Evolutionary conservation across 1,140 invertebrate species (phyloP), one percentile per base, ranked within the genome.

Genomic region (Helicoverpa armigera): DNA sequence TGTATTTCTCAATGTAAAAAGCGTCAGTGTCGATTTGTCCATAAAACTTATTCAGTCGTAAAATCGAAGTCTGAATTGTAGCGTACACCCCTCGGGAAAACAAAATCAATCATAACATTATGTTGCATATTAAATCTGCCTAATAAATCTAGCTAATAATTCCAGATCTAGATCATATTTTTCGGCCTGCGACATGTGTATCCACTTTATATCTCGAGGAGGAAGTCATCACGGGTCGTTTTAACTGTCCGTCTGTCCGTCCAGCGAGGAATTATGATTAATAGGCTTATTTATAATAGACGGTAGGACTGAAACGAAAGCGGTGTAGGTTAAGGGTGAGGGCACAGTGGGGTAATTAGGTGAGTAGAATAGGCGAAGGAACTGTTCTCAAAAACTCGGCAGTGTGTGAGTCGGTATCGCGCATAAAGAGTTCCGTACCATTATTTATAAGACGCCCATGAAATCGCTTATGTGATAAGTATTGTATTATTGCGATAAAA

Each of bases 221-320:
- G 69, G 69, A 72, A 72, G 69, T 72, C 50, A 72, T 72, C 23
- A n/a, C 11, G 51, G 69, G 69, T 31, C 69, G 12, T 54, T 53
- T 69, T n/a, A 54, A 51, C 23, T 11, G 69, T 72, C 51, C 51
- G 50, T 29, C 69, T n/a, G 69, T 72, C 69, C 51, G 69, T 53
- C 12, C 12, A 50, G 4, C 11, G 18, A n/a, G 10, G 50, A 72
- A 16, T 51, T 70, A 51, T 70, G 50, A 70, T 70, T 70, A 50
- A 69, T 69, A 50, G 2, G 9, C 43, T 18, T 50, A 69, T 69
- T 69, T 50, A 69, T 16, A 67, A 18, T 67, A 9, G 14, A 69
- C 9, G 12, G 65, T 18, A 16, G 65, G 50, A 48, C 31, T 69
- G 18, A 31, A 3, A 13, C 23, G 5, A 50, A 69, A 13, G 16